phyloP scores from a whole-genome alignment of 2,888 invertebrate species.

The Taphrorychus bicolor region DNA sequence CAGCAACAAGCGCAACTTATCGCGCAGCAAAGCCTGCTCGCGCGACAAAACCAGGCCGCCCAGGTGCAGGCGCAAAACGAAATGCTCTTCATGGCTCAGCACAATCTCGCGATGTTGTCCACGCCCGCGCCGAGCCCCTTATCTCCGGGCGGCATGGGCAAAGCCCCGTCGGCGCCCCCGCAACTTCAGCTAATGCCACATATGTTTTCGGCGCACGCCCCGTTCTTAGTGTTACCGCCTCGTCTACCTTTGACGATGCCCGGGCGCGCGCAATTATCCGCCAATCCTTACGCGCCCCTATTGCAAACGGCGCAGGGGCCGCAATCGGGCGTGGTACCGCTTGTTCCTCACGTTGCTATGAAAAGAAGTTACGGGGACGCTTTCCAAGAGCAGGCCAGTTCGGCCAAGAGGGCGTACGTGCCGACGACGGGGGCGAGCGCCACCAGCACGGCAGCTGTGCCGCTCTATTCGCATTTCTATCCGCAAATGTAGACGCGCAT shows the following conservation, averaged over 20 bases:
- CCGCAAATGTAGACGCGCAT: conserved; percentile 54
- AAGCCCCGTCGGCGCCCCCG: conserved; percentile 14
- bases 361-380: conserved; percentile 60
- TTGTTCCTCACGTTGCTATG: conserved; percentile 54
- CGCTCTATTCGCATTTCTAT: conserved; percentile 58
- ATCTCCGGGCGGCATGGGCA: conserved; percentile 43
- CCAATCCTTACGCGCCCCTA: conserved; percentile 48
- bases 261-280: conserved; percentile 16
- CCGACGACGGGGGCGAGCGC: conserved; percentile 44
- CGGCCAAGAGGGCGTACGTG: conserved; percentile 57
- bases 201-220: conserved; percentile 20
- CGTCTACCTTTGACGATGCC: conserved; percentile 30
- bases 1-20: conserved; percentile 69
- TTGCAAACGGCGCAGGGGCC: conserved; percentile 38
- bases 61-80: conserved; percentile 61
- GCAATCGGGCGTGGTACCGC: conserved; percentile 49
- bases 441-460: conserved; percentile 44
- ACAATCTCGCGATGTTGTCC: conserved; percentile 56
- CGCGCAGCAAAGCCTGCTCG: conserved; percentile 74
- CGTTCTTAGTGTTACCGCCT: conserved; percentile 31
- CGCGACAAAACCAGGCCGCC: conserved; percentile 63
- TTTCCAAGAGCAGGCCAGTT: conserved; percentile 54
- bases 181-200: conserved; percentile 19
- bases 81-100: conserved; percentile 55
- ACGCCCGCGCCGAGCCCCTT: conserved; percentile 52